These are phyloP conservation scores for Acanthopleura granulata DNA, from an alignment of 2,888 invertebrate species.

Conservation along the genomic window DNA sequence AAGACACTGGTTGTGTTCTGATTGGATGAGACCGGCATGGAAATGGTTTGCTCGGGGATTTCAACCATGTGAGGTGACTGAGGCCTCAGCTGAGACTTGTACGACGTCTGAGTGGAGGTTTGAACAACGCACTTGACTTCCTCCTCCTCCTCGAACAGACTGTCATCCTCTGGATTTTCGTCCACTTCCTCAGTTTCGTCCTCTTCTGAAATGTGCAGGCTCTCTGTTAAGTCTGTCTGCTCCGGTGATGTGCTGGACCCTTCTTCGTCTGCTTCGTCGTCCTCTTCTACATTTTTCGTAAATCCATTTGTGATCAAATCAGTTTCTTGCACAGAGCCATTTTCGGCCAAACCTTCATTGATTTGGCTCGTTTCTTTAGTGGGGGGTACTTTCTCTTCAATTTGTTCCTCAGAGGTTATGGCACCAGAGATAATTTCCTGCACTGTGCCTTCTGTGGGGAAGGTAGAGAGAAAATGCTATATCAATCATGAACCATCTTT, in stretches of 20 bases:
- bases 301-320: neutral
- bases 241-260: neutral
- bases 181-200: neutral
- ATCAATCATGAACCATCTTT: no score
- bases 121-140: neutral
- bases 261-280: neutral
- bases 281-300: neutral
- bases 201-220: slow-evolving; percentile 2
- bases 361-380: no score
- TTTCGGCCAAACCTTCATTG: no score
- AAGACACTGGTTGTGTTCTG: neutral
- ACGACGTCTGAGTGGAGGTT: neutral
- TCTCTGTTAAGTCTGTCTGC: neutral
- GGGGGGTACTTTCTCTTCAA: no score
- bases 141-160: slow-evolving; percentile 8
- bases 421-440: no score
- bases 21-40: neutral
- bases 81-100: neutral
- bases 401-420: no score
- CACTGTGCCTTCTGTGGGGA: no score
- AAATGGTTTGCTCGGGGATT: slow-evolving; percentile 4
- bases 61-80: neutral
- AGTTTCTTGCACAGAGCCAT: no score
- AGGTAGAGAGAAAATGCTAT: no score
- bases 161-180: slow-evolving; percentile 6